Evolutionary conservation across 2,797 vertebrate genomes (phyloP).

Genomic region (Falco cherrug): DNA sequence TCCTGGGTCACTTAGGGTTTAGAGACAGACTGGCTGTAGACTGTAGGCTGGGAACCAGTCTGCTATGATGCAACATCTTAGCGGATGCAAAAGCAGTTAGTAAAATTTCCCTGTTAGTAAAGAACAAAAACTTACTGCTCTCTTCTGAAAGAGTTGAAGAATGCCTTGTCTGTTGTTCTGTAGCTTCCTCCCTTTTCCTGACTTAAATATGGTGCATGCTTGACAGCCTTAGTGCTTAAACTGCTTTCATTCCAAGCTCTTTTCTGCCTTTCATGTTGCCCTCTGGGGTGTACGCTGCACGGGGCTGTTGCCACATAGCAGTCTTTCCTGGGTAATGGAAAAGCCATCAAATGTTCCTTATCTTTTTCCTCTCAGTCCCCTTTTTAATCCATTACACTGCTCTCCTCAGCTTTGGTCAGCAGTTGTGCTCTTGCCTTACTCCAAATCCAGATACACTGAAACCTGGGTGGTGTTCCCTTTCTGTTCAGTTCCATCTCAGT

Average conservation of each 20-base stretch:
- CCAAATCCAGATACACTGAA: neutral
- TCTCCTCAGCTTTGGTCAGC: neutral
- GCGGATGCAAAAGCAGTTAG: neutral
- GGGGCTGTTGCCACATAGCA: neutral
- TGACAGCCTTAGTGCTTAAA: neutral
- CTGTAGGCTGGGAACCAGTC: neutral
- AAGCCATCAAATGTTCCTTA: neutral
- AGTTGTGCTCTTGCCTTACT: neutral
- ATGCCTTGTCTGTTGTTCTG: neutral
- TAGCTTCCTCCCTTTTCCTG: neutral
- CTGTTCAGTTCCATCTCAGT: slow-evolving; percentile 2
- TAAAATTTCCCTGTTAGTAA: neutral
- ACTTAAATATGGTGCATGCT: neutral
- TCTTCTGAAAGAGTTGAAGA: neutral
- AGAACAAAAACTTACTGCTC: neutral
- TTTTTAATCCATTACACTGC: neutral
- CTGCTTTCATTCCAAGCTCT: neutral
- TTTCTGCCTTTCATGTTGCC: neutral
- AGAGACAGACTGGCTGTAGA: neutral
- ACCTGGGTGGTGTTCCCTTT: slow-evolving; percentile 16
- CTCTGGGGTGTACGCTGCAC: neutral
- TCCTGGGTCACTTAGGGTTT: slow-evolving; percentile 25
- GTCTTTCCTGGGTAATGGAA: neutral
- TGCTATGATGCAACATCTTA: slow-evolving; percentile 2
- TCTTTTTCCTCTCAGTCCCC: neutral